Evolutionary conservation across 1,140 invertebrate genomes (phyloP).

Genomic region (Protaetia brevitarsis): DNA sequence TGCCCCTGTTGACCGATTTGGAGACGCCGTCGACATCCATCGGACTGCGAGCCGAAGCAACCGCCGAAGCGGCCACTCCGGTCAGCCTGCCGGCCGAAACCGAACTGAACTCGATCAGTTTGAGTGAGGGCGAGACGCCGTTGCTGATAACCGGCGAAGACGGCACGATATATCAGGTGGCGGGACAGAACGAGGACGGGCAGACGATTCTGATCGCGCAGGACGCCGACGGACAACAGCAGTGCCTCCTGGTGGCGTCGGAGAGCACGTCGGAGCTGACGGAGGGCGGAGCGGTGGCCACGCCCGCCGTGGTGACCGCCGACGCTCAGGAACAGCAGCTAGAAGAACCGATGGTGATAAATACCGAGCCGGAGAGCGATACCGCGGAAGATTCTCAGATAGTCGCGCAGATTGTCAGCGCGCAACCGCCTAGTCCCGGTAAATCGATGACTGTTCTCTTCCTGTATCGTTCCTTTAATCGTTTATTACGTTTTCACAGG

Average conservation of each 20-base stretch:
- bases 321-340: constrained; percentile 53
- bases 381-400: constrained; percentile 62
- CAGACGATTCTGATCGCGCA: constrained; percentile 67
- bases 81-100: neutral
- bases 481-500: constrained; percentile 53
- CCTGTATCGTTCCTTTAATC: constrained; percentile 30
- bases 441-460: too few species aligned
- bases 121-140: constrained; percentile 51
- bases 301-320: too few species aligned
- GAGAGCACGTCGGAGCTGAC: constrained; percentile 48
- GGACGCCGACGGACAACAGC: constrained; percentile 64
- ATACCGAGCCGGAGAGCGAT: constrained; percentile 49
- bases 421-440: constrained; percentile 76
- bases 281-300: too few species aligned
- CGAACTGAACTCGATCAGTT: constrained; percentile 37
- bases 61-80: constrained; percentile 20
- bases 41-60: constrained; percentile 19
- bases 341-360: neutral
- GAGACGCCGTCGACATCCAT: neutral
- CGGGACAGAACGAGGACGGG: constrained; percentile 72
- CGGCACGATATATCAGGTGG: constrained; percentile 65
- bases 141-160: constrained; percentile 66
- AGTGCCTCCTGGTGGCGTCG: constrained; percentile 68
- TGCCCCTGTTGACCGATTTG: constrained; percentile 26
- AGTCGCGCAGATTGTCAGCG: constrained; percentile 77